phyloP scores from a whole-genome alignment of 2,797 vertebrate species.

The Gymnocypris eckloni region DNA sequence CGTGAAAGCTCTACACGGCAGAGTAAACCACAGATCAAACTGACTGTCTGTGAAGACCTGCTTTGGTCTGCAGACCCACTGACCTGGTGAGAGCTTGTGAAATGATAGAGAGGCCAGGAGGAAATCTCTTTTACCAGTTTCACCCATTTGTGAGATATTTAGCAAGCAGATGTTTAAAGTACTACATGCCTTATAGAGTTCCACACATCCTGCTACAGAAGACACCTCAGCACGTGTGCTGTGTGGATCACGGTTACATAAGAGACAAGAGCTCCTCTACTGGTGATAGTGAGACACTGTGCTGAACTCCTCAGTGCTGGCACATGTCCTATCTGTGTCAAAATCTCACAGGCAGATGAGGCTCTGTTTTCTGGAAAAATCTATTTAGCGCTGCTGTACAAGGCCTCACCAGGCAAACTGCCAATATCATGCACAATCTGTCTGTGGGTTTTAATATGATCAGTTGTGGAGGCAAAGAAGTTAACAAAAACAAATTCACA shows the following conservation, averaged over 20 bases:
- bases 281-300: conserved; percentile 35
- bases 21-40: conserved; percentile 12
- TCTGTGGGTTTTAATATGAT: background rate
- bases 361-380: conserved; percentile 21
- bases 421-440: background rate
- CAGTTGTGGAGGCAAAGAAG: background rate
- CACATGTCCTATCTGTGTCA: background rate
- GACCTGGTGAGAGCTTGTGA: background rate
- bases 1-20: background rate
- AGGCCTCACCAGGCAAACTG: conserved; percentile 8
- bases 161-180: conserved; percentile 33
- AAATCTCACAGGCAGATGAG: conserved; percentile 1
- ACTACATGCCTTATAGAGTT: background rate
- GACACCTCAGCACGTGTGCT: conserved; percentile 5
- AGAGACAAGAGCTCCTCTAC: conserved; percentile 43
- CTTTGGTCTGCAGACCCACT: conserved; percentile 1
- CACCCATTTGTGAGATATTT: conserved; percentile 44
- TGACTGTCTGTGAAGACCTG: conserved; percentile 15
- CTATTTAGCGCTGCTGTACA: conserved; percentile 2
- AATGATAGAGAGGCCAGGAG: background rate
- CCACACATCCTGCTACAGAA: background rate
- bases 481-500: too few relatives aligned
- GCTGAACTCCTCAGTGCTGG: background rate
- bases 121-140: conserved; percentile 11
- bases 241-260: background rate